These are phyloP conservation scores for Asarcornis scutulata DNA, from an alignment of 2,113 vertebrate species.

Conservation along the genomic window DNA sequence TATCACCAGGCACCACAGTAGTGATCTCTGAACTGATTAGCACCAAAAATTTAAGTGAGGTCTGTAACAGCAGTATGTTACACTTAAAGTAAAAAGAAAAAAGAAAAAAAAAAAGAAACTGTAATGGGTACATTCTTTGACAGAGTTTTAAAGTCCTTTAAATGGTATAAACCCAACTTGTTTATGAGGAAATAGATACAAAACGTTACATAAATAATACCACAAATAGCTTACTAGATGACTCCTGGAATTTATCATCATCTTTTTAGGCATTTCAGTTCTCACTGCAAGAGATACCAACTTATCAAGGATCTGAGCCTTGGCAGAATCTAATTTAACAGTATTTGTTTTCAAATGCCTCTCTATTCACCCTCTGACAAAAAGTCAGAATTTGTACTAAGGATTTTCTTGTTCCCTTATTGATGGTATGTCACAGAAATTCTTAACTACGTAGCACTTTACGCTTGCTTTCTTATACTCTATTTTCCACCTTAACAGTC, in stretches of 20 bases:
- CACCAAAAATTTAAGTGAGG: not conserved
- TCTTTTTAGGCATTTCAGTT: not conserved
- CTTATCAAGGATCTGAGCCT: not conserved
- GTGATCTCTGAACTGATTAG: not conserved
- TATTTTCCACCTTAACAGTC: not conserved
- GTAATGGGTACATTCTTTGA: not conserved
- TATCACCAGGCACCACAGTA: not conserved
- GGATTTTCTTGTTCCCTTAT: not conserved
- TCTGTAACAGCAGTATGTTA: not conserved
- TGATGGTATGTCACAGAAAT: not conserved
- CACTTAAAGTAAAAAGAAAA: not conserved
- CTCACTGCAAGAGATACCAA: not conserved
- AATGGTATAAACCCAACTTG: not conserved
- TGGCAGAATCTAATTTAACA: not conserved
- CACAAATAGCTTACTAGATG: not conserved
- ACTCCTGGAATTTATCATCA: not conserved
- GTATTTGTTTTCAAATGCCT: constrained; percentile 7
- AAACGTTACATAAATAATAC: not conserved
- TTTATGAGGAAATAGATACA: not conserved
- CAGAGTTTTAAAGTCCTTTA: not conserved
- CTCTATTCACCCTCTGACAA: not conserved
- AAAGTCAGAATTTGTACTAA: not conserved
- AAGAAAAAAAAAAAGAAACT: not conserved
- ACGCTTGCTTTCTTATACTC: not conserved
- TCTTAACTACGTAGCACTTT: not conserved